These are phyloP conservation scores for Hafferia zeledoni DNA, from an alignment of 2,797 vertebrate genomes.

Conservation along the genomic window DNA sequence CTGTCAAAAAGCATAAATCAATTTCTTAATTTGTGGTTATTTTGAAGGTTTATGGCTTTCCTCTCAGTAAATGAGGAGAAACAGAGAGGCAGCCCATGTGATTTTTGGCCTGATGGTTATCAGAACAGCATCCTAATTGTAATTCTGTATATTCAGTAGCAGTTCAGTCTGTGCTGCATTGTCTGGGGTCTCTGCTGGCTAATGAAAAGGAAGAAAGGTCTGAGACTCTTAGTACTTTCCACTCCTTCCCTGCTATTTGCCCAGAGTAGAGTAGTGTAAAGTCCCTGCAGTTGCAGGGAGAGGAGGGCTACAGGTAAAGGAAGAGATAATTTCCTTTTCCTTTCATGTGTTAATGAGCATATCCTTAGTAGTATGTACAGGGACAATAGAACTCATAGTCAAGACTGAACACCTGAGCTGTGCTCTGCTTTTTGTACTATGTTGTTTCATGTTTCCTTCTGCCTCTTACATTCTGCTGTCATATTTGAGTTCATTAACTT, in stretches of 20 bases:
- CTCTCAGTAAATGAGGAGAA: neutral
- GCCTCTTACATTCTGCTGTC: constrained; percentile 5
- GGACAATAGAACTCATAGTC: neutral
- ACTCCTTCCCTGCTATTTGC: neutral
- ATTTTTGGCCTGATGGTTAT: neutral
- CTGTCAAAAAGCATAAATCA: neutral
- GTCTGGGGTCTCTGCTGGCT: neutral
- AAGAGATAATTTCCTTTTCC: neutral
- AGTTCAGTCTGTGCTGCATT: neutral
- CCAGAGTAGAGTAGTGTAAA: neutral
- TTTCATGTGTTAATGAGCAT: constrained; percentile 11
- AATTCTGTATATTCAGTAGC: neutral
- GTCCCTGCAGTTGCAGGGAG: neutral
- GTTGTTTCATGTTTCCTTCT: neutral
- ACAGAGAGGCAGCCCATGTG: neutral
- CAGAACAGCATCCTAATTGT: neutral
- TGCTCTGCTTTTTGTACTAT: neutral
- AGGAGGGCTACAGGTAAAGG: neutral
- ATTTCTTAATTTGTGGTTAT: neutral
- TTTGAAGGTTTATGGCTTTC: neutral
- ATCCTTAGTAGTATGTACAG: neutral
- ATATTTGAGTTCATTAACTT: constrained; percentile 41
- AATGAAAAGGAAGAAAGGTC: neutral
- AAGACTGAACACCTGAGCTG: neutral
- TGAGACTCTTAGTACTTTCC: neutral